Evolutionary conservation across 2,113 vertebrate species (phyloP).

Genomic region (Tricholaema leucomelas): DNA sequence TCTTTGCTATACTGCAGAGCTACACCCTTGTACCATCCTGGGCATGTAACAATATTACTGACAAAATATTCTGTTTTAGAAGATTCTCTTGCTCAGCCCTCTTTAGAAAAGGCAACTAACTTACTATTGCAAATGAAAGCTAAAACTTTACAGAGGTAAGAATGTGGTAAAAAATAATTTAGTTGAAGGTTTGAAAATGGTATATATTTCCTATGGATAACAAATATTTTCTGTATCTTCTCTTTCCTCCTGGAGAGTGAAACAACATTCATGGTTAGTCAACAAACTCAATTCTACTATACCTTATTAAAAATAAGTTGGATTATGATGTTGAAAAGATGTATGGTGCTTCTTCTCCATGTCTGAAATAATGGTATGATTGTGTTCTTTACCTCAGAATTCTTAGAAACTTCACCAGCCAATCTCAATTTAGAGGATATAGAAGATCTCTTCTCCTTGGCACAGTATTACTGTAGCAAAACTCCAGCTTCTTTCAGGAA

Average conservation of each 20-base stretch:
- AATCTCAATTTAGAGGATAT: conserved; percentile 89
- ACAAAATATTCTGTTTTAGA: background rate
- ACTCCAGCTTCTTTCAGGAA: conserved; percentile 96
- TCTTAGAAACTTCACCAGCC: conserved; percentile 87
- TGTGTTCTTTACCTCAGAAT: conserved; percentile 79
- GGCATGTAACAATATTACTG: background rate
- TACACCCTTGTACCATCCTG: background rate
- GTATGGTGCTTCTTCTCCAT: background rate
- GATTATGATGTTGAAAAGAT: background rate
- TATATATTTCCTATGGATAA: background rate
- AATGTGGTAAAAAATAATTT: background rate
- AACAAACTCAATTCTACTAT: background rate
- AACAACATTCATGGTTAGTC: background rate
- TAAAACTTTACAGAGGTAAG: background rate
- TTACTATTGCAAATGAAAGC: background rate
- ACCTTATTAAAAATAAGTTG: background rate
- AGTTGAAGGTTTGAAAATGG: background rate
- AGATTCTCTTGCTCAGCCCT: background rate
- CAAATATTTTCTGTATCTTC: background rate
- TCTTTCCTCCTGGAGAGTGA: background rate
- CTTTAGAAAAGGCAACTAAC: background rate
- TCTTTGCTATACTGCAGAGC: background rate
- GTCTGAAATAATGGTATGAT: background rate
- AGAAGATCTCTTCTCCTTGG: conserved; percentile 95
- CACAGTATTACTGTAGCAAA: conserved; percentile 96